Conservation (phyloP, 2,888 invertebrate species). For the Hypena proboscidalis region DNA sequence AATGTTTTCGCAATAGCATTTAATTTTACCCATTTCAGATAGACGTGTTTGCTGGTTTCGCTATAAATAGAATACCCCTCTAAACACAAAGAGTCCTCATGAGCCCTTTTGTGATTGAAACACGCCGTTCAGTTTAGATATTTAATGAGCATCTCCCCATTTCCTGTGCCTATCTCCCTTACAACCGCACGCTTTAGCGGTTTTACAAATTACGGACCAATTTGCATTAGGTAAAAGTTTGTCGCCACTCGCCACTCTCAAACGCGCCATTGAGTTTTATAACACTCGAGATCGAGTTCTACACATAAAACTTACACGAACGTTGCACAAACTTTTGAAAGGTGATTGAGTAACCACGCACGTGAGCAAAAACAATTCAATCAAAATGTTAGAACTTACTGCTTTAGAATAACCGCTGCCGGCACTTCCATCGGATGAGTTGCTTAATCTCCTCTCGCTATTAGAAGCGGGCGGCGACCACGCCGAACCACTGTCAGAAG, state of each 20-base stretch:
- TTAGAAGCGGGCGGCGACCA: constrained; percentile 80
- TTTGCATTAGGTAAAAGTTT: not conserved
- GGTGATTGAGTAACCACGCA: constrained; percentile 24
- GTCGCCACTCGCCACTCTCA: too few relatives aligned
- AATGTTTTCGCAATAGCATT: too few relatives aligned
- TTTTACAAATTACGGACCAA: not conserved
- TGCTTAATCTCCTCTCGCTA: constrained; percentile 80
- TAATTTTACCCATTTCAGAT: too few relatives aligned
- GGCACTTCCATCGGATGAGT: constrained; percentile 82
- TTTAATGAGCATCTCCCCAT: constrained; percentile 6
- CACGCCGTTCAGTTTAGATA: not conserved
- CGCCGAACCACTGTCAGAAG: constrained; percentile 79
- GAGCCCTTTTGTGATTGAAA: not conserved
- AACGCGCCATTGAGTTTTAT: constrained; percentile 16
- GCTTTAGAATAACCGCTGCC: constrained; percentile 82
- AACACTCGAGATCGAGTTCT: constrained; percentile 23
- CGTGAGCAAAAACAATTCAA: constrained; percentile 17
- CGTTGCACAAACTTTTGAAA: constrained; percentile 31
- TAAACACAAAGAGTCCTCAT: not conserved
- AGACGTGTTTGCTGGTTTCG: too few relatives aligned
- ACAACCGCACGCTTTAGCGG: not conserved
- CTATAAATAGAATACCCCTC: constrained; percentile 1
- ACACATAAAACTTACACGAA: constrained; percentile 1
- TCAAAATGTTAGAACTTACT: constrained; percentile 60
- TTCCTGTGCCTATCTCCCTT: constrained; percentile 7